These are phyloP conservation scores for Cavia porcellus DNA, from an alignment of 2,113 vertebrate genomes.

Conservation along the genomic window DNA sequence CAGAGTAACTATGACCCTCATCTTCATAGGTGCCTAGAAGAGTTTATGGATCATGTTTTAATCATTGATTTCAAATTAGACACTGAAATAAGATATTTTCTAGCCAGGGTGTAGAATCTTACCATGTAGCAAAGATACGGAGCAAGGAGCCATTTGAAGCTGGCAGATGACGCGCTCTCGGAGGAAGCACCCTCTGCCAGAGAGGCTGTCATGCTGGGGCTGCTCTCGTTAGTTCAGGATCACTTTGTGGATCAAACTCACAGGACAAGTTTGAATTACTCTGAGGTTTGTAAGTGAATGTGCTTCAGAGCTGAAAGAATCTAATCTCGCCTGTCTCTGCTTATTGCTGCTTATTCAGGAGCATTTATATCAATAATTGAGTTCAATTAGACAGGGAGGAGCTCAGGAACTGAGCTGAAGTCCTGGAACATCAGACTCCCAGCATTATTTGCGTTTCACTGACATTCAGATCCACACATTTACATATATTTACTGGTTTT, in stretches of 20 bases:
- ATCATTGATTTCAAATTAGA: background rate
- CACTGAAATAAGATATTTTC: background rate
- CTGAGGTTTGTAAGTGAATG: background rate
- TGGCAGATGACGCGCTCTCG: no score
- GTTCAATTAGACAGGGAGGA: background rate
- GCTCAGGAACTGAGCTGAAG: background rate
- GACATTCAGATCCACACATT: background rate
- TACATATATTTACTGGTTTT: background rate
- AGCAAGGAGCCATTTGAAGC: background rate
- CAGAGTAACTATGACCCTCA: background rate
- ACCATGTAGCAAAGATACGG: background rate
- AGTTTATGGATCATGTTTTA: background rate
- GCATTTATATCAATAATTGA: background rate
- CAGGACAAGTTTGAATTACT: background rate
- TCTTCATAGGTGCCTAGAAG: background rate
- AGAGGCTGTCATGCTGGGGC: rapidly evolving
- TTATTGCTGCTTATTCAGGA: background rate
- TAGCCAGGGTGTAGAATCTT: background rate
- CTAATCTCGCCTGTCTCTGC: background rate
- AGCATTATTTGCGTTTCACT: background rate
- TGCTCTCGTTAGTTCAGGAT: background rate
- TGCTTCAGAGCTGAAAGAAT: background rate
- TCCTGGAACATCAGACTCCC: background rate
- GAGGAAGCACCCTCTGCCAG: background rate
- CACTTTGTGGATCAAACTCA: background rate